A percentile compares a stretch with the other conserved stretches of the same genome.
These are phyloP conservation scores for Leptinotarsa juncta DNA, from an alignment of 2,888 invertebrate genomes.

Conservation along the genomic window DNA sequence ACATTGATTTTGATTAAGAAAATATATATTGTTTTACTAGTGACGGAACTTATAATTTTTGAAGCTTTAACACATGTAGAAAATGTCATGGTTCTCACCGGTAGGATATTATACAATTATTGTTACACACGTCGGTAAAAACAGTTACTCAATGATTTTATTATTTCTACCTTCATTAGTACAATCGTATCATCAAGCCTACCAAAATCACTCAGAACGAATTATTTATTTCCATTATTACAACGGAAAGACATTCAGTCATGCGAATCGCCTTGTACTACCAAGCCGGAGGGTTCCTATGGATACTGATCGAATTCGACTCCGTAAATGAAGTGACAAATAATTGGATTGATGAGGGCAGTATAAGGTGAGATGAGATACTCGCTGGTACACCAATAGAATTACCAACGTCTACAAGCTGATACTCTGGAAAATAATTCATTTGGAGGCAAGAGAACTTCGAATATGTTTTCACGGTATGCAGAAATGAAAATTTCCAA, in stretches of 20 bases:
- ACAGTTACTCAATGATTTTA: background rate
- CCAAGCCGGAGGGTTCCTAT: background rate
- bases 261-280: conserved; percentile 1
- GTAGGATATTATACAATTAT: too few species aligned
- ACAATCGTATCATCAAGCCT: background rate
- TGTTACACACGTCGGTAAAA: too few species aligned
- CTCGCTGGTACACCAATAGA: conserved; percentile 18
- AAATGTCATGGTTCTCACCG: too few species aligned
- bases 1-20: too few species aligned
- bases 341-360: conserved; percentile 27
- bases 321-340: conserved; percentile 19
- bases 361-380: conserved; percentile 25
- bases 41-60: too few species aligned
- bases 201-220: conserved; percentile 2
- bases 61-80: too few species aligned
- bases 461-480: background rate
- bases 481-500: background rate
- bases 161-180: background rate
- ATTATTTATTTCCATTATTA: background rate
- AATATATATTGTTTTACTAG: too few species aligned
- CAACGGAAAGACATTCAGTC: background rate
- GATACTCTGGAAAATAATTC: conserved; percentile 2
- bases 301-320: conserved; percentile 24
- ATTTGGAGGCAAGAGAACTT: background rate
- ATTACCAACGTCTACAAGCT: conserved; percentile 16